Conservation (phyloP, 2,888 invertebrate genomes). For the Laothoe populi region DNA sequence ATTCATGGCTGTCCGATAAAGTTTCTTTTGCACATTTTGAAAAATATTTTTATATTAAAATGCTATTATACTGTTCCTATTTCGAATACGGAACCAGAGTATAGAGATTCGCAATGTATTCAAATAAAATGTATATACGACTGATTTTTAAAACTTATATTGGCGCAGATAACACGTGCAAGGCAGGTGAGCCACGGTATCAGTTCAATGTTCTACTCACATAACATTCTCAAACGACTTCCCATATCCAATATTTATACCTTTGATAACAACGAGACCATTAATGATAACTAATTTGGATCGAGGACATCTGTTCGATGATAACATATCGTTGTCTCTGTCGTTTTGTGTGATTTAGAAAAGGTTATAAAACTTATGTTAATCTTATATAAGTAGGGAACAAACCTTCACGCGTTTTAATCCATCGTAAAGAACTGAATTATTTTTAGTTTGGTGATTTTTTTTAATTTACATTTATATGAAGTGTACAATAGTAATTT, state of each 20-base stretch:
- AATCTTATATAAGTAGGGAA: conserved; percentile 6
- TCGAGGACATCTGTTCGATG: conserved; percentile 31
- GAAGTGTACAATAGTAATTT: too few relatives aligned
- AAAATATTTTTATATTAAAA: background rate
- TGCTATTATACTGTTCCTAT: too few relatives aligned
- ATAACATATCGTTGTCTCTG: conserved; percentile 9
- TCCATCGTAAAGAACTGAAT: too few relatives aligned
- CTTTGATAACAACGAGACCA: conserved; percentile 28
- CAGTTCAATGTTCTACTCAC: conserved; percentile 16
- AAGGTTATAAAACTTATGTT: background rate
- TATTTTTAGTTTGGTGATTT: too few relatives aligned
- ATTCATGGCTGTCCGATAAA: too few relatives aligned
- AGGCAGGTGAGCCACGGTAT: conserved; percentile 10
- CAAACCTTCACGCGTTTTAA: conserved; percentile 4
- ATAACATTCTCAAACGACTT: conserved; percentile 25
- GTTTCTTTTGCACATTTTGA: background rate
- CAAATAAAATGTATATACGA: background rate
- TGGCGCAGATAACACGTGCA: conserved; percentile 10
- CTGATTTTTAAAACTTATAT: conserved; percentile 5
- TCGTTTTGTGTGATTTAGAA: background rate
- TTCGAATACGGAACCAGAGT: too few relatives aligned
- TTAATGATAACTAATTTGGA: conserved; percentile 32
- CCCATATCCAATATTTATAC: conserved; percentile 25
- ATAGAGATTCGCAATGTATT: background rate
- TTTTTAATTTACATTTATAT: too few relatives aligned